Evolutionary conservation across 2,797 vertebrate genomes (phyloP).

Genomic region (Bryconaethiops microstoma): DNA sequence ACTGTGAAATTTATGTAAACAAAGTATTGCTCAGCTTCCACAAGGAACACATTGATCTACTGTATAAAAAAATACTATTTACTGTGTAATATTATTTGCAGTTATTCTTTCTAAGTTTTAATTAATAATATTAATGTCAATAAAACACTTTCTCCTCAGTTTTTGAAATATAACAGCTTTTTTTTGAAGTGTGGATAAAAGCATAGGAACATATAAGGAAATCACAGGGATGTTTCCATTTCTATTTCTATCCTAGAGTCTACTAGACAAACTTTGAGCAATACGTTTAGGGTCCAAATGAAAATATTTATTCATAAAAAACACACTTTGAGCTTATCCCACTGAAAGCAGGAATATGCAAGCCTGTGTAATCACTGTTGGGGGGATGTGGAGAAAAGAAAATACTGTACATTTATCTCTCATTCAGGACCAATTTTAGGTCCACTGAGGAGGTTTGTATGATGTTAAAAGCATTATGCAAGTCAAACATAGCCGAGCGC

Average conservation of each 20-base stretch:
- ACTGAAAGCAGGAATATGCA: conserved; percentile 2
- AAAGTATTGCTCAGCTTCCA: too few species aligned
- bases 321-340: not conserved
- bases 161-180: too few species aligned
- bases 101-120: too few species aligned
- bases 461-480: conserved; percentile 5
- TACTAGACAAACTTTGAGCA: not conserved
- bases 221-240: not conserved
- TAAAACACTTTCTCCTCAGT: too few species aligned
- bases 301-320: conserved; percentile 10
- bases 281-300: not conserved
- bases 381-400: not conserved
- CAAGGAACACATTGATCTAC: too few species aligned
- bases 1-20: too few species aligned
- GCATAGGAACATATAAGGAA: not conserved
- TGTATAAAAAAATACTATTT: too few species aligned
- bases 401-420: not conserved
- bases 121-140: too few species aligned
- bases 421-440: conserved; percentile 18
- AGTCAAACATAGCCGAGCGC: conserved; percentile 14
- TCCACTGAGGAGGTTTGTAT: conserved; percentile 1
- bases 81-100: too few species aligned
- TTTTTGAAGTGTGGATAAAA: not conserved
- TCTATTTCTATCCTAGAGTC: not conserved
- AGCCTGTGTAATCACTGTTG: conserved; percentile 14